Conservation (phyloP, 1,140 invertebrate species). For the Bombus pyrosoma region DNA sequence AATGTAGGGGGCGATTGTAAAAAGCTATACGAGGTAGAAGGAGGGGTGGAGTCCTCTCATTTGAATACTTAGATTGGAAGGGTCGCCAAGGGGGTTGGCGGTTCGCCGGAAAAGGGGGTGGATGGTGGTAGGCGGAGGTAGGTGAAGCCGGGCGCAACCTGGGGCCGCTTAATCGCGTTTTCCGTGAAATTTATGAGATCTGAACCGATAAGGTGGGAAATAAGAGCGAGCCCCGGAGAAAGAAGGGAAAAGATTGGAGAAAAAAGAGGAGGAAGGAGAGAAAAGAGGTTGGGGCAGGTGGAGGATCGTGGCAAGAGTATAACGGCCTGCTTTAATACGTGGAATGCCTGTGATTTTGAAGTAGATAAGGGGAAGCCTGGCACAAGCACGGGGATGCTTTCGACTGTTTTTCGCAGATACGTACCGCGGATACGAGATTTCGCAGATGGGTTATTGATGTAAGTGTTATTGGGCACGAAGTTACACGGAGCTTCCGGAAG, state of each 20-base stretch:
- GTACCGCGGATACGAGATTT: constrained; percentile 30
- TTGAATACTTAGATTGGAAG: constrained; percentile 83
- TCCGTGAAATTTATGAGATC: constrained; percentile 82
- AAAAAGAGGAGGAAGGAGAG: not conserved
- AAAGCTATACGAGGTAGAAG: constrained; percentile 65
- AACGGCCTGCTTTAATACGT: constrained; percentile 62
- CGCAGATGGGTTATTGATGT: constrained; percentile 48
- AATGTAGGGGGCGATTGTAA: constrained; percentile 66
- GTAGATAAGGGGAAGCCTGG: constrained; percentile 43
- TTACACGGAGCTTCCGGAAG: not conserved
- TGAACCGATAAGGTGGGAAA: constrained; percentile 78
- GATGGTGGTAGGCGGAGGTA: constrained; percentile 20
- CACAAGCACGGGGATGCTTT: not conserved
- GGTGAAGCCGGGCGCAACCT: constrained; percentile 43
- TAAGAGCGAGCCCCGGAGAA: constrained; percentile 67
- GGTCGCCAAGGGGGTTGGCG: constrained; percentile 64
- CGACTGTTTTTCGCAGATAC: constrained; percentile 26
- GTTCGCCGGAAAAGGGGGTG: constrained; percentile 52
- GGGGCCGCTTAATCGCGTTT: constrained; percentile 81
- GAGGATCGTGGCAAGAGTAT: constrained; percentile 58
- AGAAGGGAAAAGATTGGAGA: constrained; percentile 38
- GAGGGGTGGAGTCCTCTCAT: constrained; percentile 75
- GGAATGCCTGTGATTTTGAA: constrained; percentile 53
- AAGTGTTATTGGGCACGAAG: constrained; percentile 46
- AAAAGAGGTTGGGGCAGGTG: not conserved